Evolutionary conservation across 30 jellyfish, hydroid and myxozoan species (phyloP).

Genomic region (Phacellophora camtschatica): DNA sequence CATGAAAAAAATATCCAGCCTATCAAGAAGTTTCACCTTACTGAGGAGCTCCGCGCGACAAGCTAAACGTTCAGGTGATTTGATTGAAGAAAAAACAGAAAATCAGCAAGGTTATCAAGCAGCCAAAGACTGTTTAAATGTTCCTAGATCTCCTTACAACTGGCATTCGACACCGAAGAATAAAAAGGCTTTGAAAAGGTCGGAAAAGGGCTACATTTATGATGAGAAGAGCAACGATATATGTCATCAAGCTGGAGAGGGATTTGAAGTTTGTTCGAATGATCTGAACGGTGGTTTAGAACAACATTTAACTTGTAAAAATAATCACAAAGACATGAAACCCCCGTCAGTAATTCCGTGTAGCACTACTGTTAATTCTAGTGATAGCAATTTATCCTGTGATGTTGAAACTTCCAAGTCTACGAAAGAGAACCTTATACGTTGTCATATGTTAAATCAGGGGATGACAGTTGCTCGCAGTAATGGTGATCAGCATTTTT

Average conservation of each 20-base stretch:
- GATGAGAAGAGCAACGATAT: neutral
- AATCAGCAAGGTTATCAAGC: neutral
- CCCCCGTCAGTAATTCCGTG: too few species aligned
- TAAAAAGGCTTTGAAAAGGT: neutral
- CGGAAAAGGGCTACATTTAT: neutral
- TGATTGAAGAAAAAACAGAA: neutral
- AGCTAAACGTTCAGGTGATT: neutral
- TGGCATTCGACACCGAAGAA: conserved; percentile 53
- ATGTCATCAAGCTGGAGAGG: neutral
- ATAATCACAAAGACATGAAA: too few species aligned
- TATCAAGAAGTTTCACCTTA: conserved; percentile 42
- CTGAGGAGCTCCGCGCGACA: conserved; percentile 15
- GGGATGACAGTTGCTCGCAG: too few species aligned
- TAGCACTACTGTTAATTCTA: too few species aligned
- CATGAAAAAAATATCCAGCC: conserved; percentile 2
- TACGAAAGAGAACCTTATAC: too few species aligned
- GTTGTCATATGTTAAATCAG: too few species aligned
- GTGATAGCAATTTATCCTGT: too few species aligned
- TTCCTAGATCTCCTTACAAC: neutral
- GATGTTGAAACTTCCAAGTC: too few species aligned
- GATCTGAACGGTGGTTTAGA: too few species aligned
- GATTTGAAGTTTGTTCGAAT: neutral
- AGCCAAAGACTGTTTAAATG: too few species aligned
- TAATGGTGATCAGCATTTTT: too few species aligned
- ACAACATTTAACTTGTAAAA: too few species aligned